phyloP scores from a whole-genome alignment of 2,113 vertebrate genomes.

The Marcusenius ussheri region DNA sequence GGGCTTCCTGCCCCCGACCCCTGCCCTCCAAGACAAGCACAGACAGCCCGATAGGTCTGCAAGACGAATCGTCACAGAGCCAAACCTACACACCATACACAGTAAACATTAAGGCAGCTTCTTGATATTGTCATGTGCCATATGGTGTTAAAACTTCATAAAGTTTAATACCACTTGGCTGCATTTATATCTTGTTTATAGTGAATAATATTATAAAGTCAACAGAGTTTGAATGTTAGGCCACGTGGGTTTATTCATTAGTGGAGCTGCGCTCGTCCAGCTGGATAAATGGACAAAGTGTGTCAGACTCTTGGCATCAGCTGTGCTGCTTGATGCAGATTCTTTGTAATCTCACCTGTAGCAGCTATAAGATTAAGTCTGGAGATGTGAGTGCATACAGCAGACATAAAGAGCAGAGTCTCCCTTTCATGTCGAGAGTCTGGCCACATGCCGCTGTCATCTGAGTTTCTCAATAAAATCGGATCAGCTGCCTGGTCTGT shows the following conservation, averaged over 20 bases:
- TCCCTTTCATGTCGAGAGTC: neutral
- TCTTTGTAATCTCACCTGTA: neutral
- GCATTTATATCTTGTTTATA: neutral
- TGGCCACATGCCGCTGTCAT: neutral
- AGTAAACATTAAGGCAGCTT: neutral
- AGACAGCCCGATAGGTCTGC: neutral
- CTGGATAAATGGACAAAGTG: neutral
- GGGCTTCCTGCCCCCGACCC: neutral
- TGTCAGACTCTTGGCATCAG: neutral
- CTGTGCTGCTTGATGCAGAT: neutral
- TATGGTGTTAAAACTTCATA: neutral
- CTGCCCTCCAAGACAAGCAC: neutral
- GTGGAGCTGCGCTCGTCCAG: neutral
- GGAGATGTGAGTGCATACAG: too few relatives aligned
- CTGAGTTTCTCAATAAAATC: neutral
- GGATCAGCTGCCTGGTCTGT: neutral
- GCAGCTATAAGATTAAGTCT: neutral
- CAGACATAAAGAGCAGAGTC: neutral
- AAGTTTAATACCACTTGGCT: neutral
- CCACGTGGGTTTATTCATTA: neutral
- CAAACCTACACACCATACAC: neutral
- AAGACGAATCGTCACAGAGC: neutral
- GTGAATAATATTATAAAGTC: neutral
- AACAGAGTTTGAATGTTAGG: neutral
- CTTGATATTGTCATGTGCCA: neutral